Conservation (phyloP, 2,113 vertebrate species). For the cattle (Bos taurus) region ARS-UCD2.0 NC_037329.1:36435001-36435500, state of each 20-base stretch:
- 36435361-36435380: neutral
- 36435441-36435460: neutral
- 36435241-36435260: neutral
- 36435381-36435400: neutral
- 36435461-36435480: neutral
- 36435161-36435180: neutral
- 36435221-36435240: neutral
- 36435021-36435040: neutral
- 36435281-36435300: neutral
- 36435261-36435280: neutral
- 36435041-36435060: neutral
- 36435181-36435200: neutral
- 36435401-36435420: neutral
- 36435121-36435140: neutral
- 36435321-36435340: neutral
- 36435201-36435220: neutral
- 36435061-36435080: neutral
- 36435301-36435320: neutral
- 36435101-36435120: neutral
- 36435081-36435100: neutral
- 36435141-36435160: neutral
- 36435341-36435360: neutral
- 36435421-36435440: neutral
- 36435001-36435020: neutral
- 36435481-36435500: neutral